These are phyloP conservation scores for Sminthurinus signatus DNA, from an alignment of 1,140 invertebrate species.

Conservation along the genomic window DNA sequence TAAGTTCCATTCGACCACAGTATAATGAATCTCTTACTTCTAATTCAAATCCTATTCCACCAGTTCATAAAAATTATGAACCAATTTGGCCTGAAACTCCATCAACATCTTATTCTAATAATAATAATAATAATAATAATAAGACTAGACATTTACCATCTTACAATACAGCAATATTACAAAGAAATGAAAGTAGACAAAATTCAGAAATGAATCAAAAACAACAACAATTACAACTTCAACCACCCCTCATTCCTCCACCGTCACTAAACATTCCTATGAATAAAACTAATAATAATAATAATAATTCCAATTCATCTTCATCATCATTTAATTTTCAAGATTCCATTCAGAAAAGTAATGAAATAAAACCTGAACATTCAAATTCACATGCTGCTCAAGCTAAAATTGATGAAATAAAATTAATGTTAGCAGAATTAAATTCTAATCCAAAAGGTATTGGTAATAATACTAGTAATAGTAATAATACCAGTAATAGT, in stretches of 20 bases:
- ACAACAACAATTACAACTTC: not conserved
- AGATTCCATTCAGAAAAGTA: not conserved
- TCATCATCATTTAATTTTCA: too few relatives aligned
- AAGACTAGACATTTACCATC: not conserved
- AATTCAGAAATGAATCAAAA: not conserved
- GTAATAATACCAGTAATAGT: not conserved
- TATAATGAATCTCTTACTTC: not conserved
- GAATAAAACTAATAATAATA: not conserved
- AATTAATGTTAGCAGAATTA: conserved; percentile 30
- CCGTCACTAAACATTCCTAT: not conserved
- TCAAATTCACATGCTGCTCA: not conserved
- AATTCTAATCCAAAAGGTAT: conserved; percentile 11
- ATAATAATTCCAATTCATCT: not conserved
- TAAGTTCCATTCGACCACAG: not conserved
- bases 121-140: not conserved
- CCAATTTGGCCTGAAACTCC: conserved; percentile 37
- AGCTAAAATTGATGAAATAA: conserved; percentile 29
- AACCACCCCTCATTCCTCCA: not conserved
- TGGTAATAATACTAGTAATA: conserved; percentile 2
- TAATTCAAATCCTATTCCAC: not conserved
- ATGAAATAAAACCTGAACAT: too few relatives aligned
- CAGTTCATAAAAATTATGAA: conserved; percentile 35
- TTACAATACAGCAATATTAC: not conserved
- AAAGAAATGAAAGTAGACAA: not conserved
- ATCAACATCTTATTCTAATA: not conserved